Base-by-base conservation (phyloP, 2,888 invertebrate species). In the Xestia c-nigrum region DNA sequence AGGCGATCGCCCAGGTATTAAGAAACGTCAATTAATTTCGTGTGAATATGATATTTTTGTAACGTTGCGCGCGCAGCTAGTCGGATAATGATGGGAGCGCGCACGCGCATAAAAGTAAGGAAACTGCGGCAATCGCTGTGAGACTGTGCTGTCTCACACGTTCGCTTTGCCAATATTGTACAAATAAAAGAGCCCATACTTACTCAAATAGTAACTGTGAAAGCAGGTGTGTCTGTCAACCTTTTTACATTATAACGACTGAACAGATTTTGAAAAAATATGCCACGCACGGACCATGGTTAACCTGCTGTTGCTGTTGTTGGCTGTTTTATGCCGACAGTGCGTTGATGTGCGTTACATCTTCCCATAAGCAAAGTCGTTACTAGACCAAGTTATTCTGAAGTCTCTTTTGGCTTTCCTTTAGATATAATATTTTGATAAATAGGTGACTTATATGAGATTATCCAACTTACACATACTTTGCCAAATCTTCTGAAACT, bases 21-120 rank as follows among this genome's bases (percentile, higher is more conserved):
- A 80, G 81, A 88, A 86, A 88, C 83, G 76, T 87, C 82, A 87
- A 87, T 88, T 88, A 88, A 87, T 87, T 83, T 87, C 88, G 85
- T 88, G 88, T 87, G 88, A 88, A 88, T 80, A 82, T 85, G 72
- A 84, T 87, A 85, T 88, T 88, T 88, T 88, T 87, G 87, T 88
- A 88, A 88, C 78, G 52, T 80, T 87, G 85, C 79, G 78, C 81
- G 81, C 81, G 59, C 79, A 74, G 74, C 24, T 76, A 71, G 50
- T 68, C 46, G 3, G 71, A 76, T 88, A 87, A 88, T 87, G 83
- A 84, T 88, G 88, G 84, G 87, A 88, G 87, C 76, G 80, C 80
- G 72, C 68, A 66, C 31, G 83, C 80, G 81, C 85, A 80, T 74
- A 71, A 69, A 76, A 70, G 67, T 84, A 78, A 81, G 76, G 78